Evolutionary conservation across 2,888 invertebrate genomes (phyloP), one percentile per base, ranked within the genome.

Genomic region (Mechanitis messenoides): DNA sequence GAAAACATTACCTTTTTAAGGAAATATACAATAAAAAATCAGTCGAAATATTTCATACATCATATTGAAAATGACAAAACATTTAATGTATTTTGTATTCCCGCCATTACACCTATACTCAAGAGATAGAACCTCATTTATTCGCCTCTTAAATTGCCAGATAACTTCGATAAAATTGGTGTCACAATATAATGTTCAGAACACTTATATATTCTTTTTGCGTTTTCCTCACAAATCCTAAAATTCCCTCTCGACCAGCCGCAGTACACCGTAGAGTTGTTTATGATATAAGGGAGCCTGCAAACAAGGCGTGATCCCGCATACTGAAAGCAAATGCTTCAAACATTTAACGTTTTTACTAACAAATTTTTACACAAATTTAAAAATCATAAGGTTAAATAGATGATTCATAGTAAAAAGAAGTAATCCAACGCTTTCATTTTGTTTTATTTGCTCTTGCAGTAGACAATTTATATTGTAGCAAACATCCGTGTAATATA

Each of bases 161-260:
- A 50, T 50, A 50, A 50, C 50, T 50, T 31, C 50, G 50, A 50
- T 50, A 50, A 53, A 60, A 33, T 31, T 53, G 45, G 53, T 33
- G 38, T 56, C 50, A 60, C 56, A 56, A 56, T 50, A 56, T 60
- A 56, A 60, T 60, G 60, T 56, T 56, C 60, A 47, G 50, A 38
- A 60, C 56, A 56, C 35, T 50, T 50, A 56, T 35, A 35, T 45
- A 61, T 61, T 56, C 53, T 61, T 56, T 53, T 61, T 61, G n/a
- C 56, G 56, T 57, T 45, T 53, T 31, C 42, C 56, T 61, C 45
- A 53, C 45, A 61, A 57, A 33, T 45, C 60, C 53, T 56, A 53
- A 45, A 61, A 53, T 57, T 56, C 56, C 53, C 46, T 50, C 56
- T 57, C 45, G 45, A 45, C 56, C 33, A 35, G 56, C 53, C 53